Evolutionary conservation across 2,888 invertebrate genomes (phyloP).

Genomic region (Drosophila austrosaltans): DNA sequence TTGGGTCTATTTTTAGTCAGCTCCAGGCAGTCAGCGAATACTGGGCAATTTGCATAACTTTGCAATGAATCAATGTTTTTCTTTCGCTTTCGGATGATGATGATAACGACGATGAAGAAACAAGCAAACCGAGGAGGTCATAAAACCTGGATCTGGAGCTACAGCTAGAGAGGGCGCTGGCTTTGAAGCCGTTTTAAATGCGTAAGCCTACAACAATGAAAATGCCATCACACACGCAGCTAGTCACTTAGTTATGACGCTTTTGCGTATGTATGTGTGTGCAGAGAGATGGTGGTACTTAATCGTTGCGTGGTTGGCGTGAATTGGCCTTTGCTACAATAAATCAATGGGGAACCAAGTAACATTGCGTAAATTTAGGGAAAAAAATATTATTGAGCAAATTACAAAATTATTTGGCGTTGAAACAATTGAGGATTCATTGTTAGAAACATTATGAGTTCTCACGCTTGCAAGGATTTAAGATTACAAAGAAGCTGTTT

Average conservation of each 20-base stretch:
- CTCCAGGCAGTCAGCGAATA: slow-evolving; percentile 43
- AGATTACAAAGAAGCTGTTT: not conserved
- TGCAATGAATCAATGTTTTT: slow-evolving; percentile 61
- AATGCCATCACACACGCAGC: slow-evolving; percentile 16
- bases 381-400: slow-evolving; percentile 29
- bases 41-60: slow-evolving; percentile 72
- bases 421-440: not conserved
- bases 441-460: not conserved
- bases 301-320: slow-evolving; percentile 20
- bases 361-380: slow-evolving; percentile 36
- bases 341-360: slow-evolving; percentile 62
- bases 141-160: slow-evolving; percentile 5
- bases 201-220: slow-evolving; percentile 41
- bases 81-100: not conserved
- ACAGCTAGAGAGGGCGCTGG: slow-evolving; percentile 5
- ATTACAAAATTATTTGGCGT: slow-evolving; percentile 10
- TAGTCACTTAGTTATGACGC: slow-evolving; percentile 38
- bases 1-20: slow-evolving; percentile 55
- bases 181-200: slow-evolving; percentile 40
- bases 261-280: not conserved
- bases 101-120: not conserved
- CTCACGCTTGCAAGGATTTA: not conserved
- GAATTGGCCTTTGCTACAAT: slow-evolving; percentile 44
- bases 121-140: slow-evolving; percentile 25
- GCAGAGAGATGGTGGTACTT: not conserved